Percentiles rank a stretch among this genome's conserved stretches.
These are phyloP conservation scores for Cyrtodaria siliqua DNA, from an alignment of 2,888 invertebrate genomes.

Conservation along the genomic window DNA sequence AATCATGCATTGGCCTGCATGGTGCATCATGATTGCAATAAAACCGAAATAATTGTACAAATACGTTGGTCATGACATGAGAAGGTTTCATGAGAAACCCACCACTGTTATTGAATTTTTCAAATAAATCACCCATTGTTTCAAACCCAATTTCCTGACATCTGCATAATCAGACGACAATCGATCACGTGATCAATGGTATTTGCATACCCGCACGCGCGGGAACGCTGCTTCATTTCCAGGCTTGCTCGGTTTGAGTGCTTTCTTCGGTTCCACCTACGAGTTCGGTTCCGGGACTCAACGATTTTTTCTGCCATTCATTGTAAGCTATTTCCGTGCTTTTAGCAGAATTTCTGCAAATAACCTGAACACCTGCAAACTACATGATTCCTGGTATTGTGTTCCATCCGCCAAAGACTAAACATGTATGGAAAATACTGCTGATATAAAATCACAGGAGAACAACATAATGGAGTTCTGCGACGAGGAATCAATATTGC, in stretches of 20 bases:
- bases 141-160: constrained; percentile 55
- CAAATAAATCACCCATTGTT: constrained; percentile 54
- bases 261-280: constrained; percentile 39
- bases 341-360: constrained; percentile 1
- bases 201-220: constrained; percentile 61
- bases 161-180: constrained; percentile 54
- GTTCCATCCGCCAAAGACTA: constrained; percentile 36
- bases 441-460: too few relatives aligned
- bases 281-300: constrained; percentile 41
- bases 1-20: too few relatives aligned
- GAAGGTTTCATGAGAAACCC: constrained; percentile 15
- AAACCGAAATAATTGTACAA: too few relatives aligned
- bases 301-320: constrained; percentile 42
- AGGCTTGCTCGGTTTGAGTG: constrained; percentile 36
- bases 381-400: constrained; percentile 33
- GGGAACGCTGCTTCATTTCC: constrained; percentile 23
- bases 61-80: not conserved
- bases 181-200: constrained; percentile 51
- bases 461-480: too few relatives aligned
- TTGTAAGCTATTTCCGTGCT: constrained; percentile 30
- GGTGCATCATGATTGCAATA: too few relatives aligned
- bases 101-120: constrained; percentile 12
- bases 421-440: constrained; percentile 39
- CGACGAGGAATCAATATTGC: too few relatives aligned
- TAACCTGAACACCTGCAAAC: constrained; percentile 45